Percentiles rank a stretch among this genome's conserved stretches.
Conservation (phyloP, 2,113 vertebrate species). For the Columba janthina region DNA sequence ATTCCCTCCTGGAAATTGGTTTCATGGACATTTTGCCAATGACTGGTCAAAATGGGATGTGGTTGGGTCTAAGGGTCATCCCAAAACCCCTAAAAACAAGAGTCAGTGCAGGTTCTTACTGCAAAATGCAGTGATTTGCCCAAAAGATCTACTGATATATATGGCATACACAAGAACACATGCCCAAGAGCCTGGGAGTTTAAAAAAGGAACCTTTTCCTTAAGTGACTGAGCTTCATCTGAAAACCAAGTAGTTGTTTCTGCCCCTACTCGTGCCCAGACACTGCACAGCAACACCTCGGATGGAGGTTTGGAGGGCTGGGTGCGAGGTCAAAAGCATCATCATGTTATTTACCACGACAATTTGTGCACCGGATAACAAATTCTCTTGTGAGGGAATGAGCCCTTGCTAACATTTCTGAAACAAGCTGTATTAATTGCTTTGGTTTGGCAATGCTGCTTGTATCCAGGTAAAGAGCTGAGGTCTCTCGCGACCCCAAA, state of each 20-base stretch:
- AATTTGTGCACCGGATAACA: neutral
- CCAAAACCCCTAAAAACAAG: neutral
- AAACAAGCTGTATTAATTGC: neutral
- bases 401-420: neutral
- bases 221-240: neutral
- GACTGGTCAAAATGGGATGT: fast-evolving
- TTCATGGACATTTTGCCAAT: neutral
- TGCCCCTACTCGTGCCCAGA: neutral
- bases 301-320: neutral
- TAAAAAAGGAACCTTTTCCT: neutral
- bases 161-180: fast-evolving
- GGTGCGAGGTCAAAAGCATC: neutral
- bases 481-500: fast-evolving
- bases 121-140: neutral
- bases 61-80: neutral
- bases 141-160: neutral
- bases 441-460: neutral
- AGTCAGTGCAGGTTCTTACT: neutral
- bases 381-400: neutral
- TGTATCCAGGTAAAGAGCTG: neutral
- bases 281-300: fast-evolving
- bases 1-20: neutral
- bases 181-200: neutral
- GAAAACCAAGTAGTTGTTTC: neutral
- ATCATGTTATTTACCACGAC: fast-evolving